phyloP scores from a whole-genome alignment of 2,888 invertebrate genomes.

The Heliconius ismenius region DNA sequence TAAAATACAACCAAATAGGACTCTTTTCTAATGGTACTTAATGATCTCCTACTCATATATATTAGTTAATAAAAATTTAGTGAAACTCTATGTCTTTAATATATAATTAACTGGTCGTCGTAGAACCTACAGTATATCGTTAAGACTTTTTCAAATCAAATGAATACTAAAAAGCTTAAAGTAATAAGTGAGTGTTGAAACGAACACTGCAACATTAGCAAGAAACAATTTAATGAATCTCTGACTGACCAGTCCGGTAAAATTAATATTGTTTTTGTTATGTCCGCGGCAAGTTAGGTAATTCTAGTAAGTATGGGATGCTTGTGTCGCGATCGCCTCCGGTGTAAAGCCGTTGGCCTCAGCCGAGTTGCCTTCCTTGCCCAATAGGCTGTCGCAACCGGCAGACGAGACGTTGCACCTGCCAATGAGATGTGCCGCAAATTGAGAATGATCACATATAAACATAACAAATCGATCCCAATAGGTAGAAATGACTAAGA shows the following conservation, averaged over 20 bases:
- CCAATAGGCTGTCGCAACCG: conserved; percentile 77
- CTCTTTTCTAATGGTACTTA: neutral
- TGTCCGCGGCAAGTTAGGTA: conserved; percentile 68
- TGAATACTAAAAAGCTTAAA: conserved; percentile 20
- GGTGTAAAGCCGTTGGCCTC: conserved; percentile 71
- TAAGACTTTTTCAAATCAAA: neutral
- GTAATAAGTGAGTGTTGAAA: conserved; percentile 34
- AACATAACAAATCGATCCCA: conserved; percentile 55
- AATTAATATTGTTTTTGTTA: conserved; percentile 73
- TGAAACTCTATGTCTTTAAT: neutral
- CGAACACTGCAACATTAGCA: conserved; percentile 29
- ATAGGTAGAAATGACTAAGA: conserved; percentile 31
- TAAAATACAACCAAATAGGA: conserved; percentile 34
- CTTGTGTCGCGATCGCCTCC: conserved; percentile 68
- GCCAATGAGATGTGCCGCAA: conserved; percentile 71
- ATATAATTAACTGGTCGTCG: neutral
- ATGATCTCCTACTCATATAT: neutral
- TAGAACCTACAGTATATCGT: neutral
- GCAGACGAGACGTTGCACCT: conserved; percentile 77
- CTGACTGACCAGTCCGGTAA: conserved; percentile 58
- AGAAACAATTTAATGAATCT: conserved; percentile 48
- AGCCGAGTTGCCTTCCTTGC: conserved; percentile 66
- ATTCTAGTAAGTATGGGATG: conserved; percentile 71
- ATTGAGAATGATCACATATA: conserved; percentile 60
- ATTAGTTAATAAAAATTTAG: neutral